Percentiles rank a stretch among this genome's conserved stretches.
These are phyloP conservation scores for Hydrotaea cyrtoneurina DNA, from an alignment of 2,888 invertebrate species.

Conservation along the genomic window DNA sequence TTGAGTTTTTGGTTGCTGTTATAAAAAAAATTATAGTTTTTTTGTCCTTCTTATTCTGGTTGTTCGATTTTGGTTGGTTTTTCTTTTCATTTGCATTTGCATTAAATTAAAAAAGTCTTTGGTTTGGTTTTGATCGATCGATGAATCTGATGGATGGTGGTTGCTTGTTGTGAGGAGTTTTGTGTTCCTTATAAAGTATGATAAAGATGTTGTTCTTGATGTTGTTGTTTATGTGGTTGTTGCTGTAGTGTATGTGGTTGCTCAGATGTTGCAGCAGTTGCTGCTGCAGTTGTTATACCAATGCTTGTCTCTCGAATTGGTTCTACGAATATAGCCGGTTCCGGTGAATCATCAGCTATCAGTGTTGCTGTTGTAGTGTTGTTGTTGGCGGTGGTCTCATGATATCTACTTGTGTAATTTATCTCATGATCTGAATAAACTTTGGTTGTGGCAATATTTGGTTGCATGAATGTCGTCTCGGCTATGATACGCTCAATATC, in stretches of 20 bases:
- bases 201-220: slow-evolving; percentile 70
- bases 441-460: slow-evolving; percentile 74
- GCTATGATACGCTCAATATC: slow-evolving; percentile 50
- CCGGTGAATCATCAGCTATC: slow-evolving; percentile 48
- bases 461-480: slow-evolving; percentile 68
- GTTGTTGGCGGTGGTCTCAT: slow-evolving; percentile 46
- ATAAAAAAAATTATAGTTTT: slow-evolving; percentile 39
- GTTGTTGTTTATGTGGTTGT: not conserved
- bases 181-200: slow-evolving; percentile 68
- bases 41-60: not conserved
- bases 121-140: slow-evolving; percentile 30
- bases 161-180: not conserved
- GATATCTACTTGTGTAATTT: slow-evolving; percentile 63
- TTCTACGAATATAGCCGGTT: slow-evolving; percentile 45
- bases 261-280: slow-evolving; percentile 23
- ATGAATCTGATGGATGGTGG: slow-evolving; percentile 27
- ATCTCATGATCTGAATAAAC: slow-evolving; percentile 76
- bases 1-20: slow-evolving; percentile 6
- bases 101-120: slow-evolving; percentile 43
- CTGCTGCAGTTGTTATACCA: slow-evolving; percentile 26
- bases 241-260: slow-evolving; percentile 61
- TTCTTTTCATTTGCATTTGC: too few species aligned
- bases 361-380: slow-evolving; percentile 56
- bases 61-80: not conserved
- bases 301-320: slow-evolving; percentile 63